Percentiles rank a stretch among this genome's conserved stretches.
phyloP scores from a whole-genome alignment of 2,888 invertebrate species.

The Heliconius ethilla region DNA sequence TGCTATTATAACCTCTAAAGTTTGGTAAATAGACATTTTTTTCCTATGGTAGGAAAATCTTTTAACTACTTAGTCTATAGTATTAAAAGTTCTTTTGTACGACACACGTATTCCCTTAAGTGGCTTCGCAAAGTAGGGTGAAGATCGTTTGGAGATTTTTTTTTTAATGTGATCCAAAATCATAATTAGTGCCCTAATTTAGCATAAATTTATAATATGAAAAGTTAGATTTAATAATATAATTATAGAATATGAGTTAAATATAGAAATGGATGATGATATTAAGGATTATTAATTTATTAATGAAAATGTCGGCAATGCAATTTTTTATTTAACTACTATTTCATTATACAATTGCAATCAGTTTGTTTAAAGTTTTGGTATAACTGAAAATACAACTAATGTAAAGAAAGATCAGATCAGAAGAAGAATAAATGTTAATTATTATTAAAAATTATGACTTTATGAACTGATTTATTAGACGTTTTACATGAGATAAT shows the following conservation, averaged over 20 bases:
- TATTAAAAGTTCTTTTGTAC: conserved; percentile 45
- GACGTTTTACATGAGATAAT: not conserved
- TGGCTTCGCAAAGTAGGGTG: conserved; percentile 39
- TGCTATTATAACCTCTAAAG: conserved; percentile 21
- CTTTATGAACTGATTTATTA: not conserved
- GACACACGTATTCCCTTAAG: conserved; percentile 43
- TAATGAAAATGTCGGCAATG: not conserved
- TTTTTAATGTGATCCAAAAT: conserved; percentile 2
- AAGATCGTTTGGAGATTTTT: conserved; percentile 6
- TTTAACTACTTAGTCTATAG: conserved; percentile 32
- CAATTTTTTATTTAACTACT: too few relatives aligned
- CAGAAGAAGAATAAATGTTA: too few relatives aligned
- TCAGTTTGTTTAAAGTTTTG: not conserved
- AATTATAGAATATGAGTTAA: not conserved
- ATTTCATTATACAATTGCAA: too few relatives aligned
- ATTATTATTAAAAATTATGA: too few relatives aligned
- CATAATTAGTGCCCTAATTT: not conserved
- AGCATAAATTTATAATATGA: not conserved
- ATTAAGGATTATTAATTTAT: too few relatives aligned
- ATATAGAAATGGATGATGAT: not conserved
- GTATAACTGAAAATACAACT: not conserved
- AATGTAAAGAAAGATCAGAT: not conserved
- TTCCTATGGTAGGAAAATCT: conserved; percentile 14
- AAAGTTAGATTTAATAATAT: not conserved
- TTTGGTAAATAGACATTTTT: conserved; percentile 17